Evolutionary conservation across 2,113 vertebrate genomes (phyloP), one percentile per base, ranked within the genome.

Genomic region (Hippocampus abdominalis): DNA sequence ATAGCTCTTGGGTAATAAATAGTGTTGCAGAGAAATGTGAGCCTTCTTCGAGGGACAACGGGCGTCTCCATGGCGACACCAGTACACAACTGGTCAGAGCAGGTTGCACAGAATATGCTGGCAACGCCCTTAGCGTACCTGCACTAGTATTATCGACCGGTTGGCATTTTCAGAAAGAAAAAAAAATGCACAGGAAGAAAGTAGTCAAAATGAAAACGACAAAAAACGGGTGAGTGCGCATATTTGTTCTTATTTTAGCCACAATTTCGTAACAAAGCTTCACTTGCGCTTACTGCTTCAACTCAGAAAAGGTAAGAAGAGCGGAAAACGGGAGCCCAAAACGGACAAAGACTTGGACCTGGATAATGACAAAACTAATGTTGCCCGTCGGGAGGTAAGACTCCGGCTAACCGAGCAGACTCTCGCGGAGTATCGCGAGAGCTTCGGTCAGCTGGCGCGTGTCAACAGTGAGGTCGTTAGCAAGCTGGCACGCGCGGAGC

Each of bases 321-420:
- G 86, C n/a, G 88, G 32, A 5, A 92, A 89, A 44, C 78, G 68
- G 8, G 89, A 87, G 32, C 64, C 71, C 0, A 92, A 85, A 67
- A 29, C 27, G 7, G 87, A 90, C 42, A 87, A 76, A 42, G 91
- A 93, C 64, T 73, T 84, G 1, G 92, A 92, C 18, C 13, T 86
- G 3, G 93, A 95, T 7, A 91, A 87, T 79, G 92, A 90, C 7
- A 92, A 91, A 64, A 91, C 87, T 12, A 93, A 78, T 59, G 88
- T 90, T 0, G 81, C 92, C 44, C 88, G 94, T 0, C 93, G 94
- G 94, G 94, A 95, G 84, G 76, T 91, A 36, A 89, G 91, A 77
- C 67, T 93, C 69, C 87, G 93, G 76, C 73, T 90, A 68, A 89
- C 91, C 0, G 93, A 94, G 56, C 78, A 79, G 74, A 93, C 92